Percentiles rank a stretch among this genome's conserved stretches.
These are phyloP conservation scores for Dorcus parallelipipedus DNA, from an alignment of 2,888 invertebrate species.

Conservation along the genomic window DNA sequence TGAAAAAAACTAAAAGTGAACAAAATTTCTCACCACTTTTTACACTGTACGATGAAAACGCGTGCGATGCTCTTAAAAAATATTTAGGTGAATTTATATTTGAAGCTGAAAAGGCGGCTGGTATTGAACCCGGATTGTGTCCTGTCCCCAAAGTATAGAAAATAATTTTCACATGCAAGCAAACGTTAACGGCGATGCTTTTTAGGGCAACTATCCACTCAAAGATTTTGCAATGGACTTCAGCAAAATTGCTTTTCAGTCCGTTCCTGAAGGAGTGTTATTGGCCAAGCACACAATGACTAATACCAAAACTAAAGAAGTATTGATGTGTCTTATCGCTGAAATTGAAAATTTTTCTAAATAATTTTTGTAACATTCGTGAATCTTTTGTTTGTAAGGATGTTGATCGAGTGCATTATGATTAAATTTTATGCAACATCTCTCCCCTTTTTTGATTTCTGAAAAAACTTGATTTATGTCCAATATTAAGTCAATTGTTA, in stretches of 20 bases:
- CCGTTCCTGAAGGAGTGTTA: conserved; percentile 15
- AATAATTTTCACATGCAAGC: not conserved
- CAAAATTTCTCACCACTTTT: conserved; percentile 5
- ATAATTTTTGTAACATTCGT: not conserved
- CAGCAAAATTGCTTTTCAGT: conserved; percentile 8
- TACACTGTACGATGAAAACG: conserved; percentile 10
- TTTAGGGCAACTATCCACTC: conserved; percentile 17
- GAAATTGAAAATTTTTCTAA: conserved; percentile 16
- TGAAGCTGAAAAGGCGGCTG: conserved; percentile 14
- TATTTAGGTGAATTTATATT: conserved; percentile 17
- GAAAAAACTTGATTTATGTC: too few relatives aligned
- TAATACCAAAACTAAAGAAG: conserved; percentile 13
- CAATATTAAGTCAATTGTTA: too few relatives aligned
- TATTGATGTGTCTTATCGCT: conserved; percentile 8
- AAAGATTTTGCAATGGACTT: conserved; percentile 17
- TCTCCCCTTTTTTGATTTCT: too few relatives aligned
- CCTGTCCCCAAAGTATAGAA: conserved; percentile 16
- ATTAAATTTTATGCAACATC: too few relatives aligned
- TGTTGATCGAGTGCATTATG: too few relatives aligned
- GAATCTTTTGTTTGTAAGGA: too few relatives aligned
- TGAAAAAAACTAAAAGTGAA: conserved; percentile 11
- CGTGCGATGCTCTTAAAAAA: conserved; percentile 14
- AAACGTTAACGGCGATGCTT: not conserved
- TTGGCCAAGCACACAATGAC: conserved; percentile 1
- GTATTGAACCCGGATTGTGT: conserved; percentile 15